Percentiles rank a stretch among this genome's conserved stretches.
Evolutionary conservation across 1,140 invertebrate genomes (phyloP).

Genomic region (Calephelis virginiensis): DNA sequence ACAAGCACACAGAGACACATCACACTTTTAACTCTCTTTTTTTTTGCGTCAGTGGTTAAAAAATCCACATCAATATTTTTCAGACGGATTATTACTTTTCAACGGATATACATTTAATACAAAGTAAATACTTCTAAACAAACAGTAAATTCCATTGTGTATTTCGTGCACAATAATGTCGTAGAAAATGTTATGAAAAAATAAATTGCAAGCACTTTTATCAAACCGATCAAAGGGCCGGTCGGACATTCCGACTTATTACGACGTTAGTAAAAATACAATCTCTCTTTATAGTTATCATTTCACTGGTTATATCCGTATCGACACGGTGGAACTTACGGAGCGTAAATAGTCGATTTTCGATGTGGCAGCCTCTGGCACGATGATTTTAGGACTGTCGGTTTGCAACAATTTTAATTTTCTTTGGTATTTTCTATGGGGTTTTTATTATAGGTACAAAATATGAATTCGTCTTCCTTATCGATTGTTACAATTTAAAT

Average conservation of each 20-base stretch:
- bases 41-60: too few species aligned
- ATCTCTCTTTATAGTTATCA: constrained; percentile 78
- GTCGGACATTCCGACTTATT: constrained; percentile 72
- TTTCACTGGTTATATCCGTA: constrained; percentile 75
- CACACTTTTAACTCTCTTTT: too few species aligned
- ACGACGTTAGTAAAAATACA: constrained; percentile 78
- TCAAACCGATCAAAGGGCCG: constrained; percentile 76
- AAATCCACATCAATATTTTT: too few species aligned
- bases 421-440: too few species aligned
- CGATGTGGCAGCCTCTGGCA: constrained; percentile 56
- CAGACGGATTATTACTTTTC: too few species aligned
- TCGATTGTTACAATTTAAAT: too few species aligned
- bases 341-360: constrained; percentile 67
- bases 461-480: too few species aligned
- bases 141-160: constrained; percentile 7
- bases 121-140: constrained; percentile 4
- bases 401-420: too few species aligned
- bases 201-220: constrained; percentile 68
- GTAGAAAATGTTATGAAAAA: constrained; percentile 55
- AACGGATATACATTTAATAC: background rate
- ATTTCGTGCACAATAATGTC: constrained; percentile 34
- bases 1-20: too few species aligned
- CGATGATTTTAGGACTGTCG: constrained; percentile 46
- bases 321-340: constrained; percentile 69
- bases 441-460: too few species aligned